A percentile compares a stretch with the other conserved stretches of the same genome.
phyloP scores from a whole-genome alignment of 2,797 vertebrate genomes.

The Babyrousa celebensis region DNA sequence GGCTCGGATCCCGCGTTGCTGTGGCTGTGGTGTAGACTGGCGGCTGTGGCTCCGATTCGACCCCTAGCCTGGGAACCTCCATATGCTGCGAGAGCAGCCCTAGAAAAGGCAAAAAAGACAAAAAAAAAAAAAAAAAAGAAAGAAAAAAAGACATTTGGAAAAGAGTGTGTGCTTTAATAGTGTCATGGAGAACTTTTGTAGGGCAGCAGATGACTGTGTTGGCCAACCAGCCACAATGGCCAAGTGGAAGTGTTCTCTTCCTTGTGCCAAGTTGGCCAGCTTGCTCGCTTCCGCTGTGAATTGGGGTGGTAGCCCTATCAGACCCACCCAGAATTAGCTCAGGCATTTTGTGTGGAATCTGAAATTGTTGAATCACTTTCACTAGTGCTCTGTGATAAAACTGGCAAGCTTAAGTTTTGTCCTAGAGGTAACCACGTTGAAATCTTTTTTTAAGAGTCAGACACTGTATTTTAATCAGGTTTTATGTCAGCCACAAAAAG shows the following conservation, averaged over 20 bases:
- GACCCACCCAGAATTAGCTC: not conserved
- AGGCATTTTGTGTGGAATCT: not conserved
- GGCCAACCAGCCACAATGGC: not conserved
- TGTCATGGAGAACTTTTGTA: not conserved
- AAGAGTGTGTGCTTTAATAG: not conserved
- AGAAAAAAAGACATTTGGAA: not conserved
- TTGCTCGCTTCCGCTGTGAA: not conserved
- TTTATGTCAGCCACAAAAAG: not conserved
- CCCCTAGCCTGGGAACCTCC: no score
- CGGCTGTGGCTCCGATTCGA: no score
- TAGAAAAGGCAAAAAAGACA: no score
- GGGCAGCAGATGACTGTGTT: not conserved
- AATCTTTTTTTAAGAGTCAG: not conserved
- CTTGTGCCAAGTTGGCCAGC: not conserved
- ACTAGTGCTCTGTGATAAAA: not conserved
- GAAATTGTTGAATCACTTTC: not conserved
- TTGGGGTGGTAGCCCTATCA: not conserved
- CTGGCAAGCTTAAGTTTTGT: conserved; percentile 9
- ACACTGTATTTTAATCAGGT: not conserved
- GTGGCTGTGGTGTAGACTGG: no score
- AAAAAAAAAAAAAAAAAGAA: no score
- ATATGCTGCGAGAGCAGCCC: no score
- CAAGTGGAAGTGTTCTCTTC: not conserved
- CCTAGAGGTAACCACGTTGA: not conserved
- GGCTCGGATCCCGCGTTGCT: no score